These are phyloP conservation scores for Cathartes aura DNA, from an alignment of 2,113 vertebrate genomes.

Conservation along the genomic window DNA sequence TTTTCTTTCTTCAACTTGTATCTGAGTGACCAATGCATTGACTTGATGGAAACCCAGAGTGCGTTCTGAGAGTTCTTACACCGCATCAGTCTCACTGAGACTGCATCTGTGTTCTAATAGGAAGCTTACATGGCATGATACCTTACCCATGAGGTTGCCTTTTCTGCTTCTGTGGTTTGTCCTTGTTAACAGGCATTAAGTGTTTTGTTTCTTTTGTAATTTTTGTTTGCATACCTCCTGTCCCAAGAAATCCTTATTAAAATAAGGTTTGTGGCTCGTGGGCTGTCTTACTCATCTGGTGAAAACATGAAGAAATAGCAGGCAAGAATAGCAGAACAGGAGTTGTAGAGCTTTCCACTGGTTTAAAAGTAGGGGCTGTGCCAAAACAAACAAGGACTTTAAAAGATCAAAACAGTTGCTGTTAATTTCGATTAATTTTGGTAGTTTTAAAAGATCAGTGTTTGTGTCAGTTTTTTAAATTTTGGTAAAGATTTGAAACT, in stretches of 20 bases:
- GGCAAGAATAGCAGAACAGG: background rate
- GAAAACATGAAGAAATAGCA: background rate
- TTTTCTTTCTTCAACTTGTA: background rate
- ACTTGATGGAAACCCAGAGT: background rate
- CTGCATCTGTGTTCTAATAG: fast-evolving
- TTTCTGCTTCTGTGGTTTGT: background rate
- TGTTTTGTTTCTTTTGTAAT: background rate
- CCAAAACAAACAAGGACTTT: background rate
- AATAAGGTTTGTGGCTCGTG: background rate
- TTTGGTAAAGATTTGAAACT: background rate
- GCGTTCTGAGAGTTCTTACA: background rate
- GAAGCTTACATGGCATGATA: background rate
- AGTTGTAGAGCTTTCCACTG: background rate
- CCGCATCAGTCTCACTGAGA: background rate
- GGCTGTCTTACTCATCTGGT: background rate
- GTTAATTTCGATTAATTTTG: background rate
- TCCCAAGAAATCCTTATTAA: background rate
- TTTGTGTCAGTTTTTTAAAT: background rate
- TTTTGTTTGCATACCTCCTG: background rate
- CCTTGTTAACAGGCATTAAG: background rate
- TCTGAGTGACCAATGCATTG: background rate
- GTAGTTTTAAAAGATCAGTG: background rate
- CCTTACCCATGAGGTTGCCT: background rate
- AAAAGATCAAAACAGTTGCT: background rate
- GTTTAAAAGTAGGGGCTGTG: background rate